Base-by-base conservation (phyloP, 2,888 invertebrate species). In the Epinotia demarniana region DNA sequence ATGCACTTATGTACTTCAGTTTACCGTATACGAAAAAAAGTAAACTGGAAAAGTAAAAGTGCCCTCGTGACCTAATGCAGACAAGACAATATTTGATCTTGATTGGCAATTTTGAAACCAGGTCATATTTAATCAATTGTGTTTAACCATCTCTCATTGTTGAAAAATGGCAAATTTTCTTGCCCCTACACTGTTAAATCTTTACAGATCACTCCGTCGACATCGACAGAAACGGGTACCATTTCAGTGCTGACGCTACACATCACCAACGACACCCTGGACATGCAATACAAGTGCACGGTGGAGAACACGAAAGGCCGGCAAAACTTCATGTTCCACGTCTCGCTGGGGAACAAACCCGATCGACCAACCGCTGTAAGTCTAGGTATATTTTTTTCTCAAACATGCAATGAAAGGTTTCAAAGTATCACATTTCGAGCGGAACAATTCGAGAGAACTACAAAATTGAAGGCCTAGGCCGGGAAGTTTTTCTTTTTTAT, bases 291-390 rank as follows among this genome's bases (percentile, higher is more conserved):
- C 84, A 89, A 86, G 73, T 94, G 93, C 75, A 81, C 89, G 2
- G 92, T 87, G 2, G 86, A 77, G 71, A 94, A 94, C 81, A 78
- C 60, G 53, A 89, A 87, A 76, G 93, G 93, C 0, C 80, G 83
- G 2, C 87, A 88, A 16, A 87, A 87, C 13, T 86, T 92, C 64
- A 79, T 92, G 12, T 94, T 89, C 79, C 86, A 94, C 78, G 91
- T 94, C n/a, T 84, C 87, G 0, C 81, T 87, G 19, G 93, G 92
- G 18, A 85, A 89, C 68, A 91, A 88, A 77, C 93, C 93, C 0
- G 81, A 81, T n/a, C 87, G 89, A 55, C 93, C 93, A 33, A 90
- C 91, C 73, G 82, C 76, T 63, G 93, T 94, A 81, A 88, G 90
- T 86, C 23, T n/a, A n/a, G n/a, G n/a, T n/a, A n/a, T n/a, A n/a